Base-by-base conservation (phyloP, 2,797 vertebrate species). In the Sebastes vulpes region DNA sequence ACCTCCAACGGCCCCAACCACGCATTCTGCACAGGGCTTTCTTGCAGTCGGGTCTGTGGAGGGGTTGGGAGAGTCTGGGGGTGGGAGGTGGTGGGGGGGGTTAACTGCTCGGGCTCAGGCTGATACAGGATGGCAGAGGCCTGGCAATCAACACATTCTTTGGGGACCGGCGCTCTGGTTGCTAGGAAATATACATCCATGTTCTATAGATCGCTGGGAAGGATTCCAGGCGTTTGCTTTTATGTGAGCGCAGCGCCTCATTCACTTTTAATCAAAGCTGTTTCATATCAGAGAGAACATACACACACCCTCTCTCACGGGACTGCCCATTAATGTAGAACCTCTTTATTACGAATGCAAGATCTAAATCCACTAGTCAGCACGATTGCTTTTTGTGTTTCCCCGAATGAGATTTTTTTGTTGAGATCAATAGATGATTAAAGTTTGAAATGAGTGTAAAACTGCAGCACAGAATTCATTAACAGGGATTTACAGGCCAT, bases 201-300 rank as follows among this genome's bases (percentile, higher is more conserved):
- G 94, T 94, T 94, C 93, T 95, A 88, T 96, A 95, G 94, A 96
- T 94, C 88, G 69, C 90, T 82, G 84, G 90, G 92, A 93, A 89
- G 78, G 82, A 85, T 81, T 93, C 94, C 92, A 90, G 91, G 68
- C 88, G 53, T 59, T 65, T 65, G 92, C 89, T 94, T 93, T 90
- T 83, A 94, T 93, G 85, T 90, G 90, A 93, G 90, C 89, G 56
- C 88, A 89, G 89, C 73, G 89, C 89, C 91, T 92, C 94, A 89
- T 91, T 94, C 89, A 84, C 89, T 91, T 96, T 96, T 95, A 94
- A 95, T 95, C 92, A 95, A 94, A 93, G 92, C 93, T 90, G 92
- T 87, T 93, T 91, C 87, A 91, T 94, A 94, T 95, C 92, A 92
- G 84, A 83, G 89, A 85, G 90, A 86, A 86, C 81, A 87, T 59